Conservation (phyloP, 2,797 vertebrate genomes). For the Liasis olivaceus region DNA sequence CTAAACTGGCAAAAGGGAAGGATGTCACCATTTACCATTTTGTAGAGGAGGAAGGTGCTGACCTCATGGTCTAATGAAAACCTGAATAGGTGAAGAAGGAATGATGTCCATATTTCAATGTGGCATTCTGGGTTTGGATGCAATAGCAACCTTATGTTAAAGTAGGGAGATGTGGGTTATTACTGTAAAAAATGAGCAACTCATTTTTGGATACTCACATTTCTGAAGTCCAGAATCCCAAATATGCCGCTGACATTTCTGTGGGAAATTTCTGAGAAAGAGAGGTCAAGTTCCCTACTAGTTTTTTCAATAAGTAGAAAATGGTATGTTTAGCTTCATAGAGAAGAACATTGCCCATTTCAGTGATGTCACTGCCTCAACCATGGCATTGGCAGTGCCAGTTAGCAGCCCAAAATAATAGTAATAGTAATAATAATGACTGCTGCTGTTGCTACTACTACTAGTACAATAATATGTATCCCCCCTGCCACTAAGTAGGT, state of each 20-base stretch:
- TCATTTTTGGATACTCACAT: not conserved
- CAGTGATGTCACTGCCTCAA: not conserved
- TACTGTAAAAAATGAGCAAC: not conserved
- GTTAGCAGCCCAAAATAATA: not conserved
- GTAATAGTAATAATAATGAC: not conserved
- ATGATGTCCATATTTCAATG: not conserved
- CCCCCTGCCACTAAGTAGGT: not conserved
- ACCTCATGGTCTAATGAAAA: not conserved
- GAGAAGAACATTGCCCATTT: not conserved
- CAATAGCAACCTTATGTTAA: not conserved
- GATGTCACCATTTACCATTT: too few species aligned
- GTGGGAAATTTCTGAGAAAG: not conserved
- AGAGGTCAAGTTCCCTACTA: not conserved
- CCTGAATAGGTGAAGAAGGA: not conserved
- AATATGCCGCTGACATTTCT: not conserved
- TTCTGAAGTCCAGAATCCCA: not conserved
- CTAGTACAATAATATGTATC: not conserved
- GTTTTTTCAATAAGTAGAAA: not conserved
- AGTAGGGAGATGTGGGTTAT: not conserved
- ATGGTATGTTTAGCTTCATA: not conserved
- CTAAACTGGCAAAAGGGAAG: too few species aligned
- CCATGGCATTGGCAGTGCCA: not conserved
- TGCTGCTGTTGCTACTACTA: not conserved
- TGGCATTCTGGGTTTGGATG: not conserved
- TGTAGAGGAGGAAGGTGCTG: not conserved